These are phyloP conservation scores for Augochlorella aurata DNA, from an alignment of 2,888 invertebrate genomes.

Conservation along the genomic window DNA sequence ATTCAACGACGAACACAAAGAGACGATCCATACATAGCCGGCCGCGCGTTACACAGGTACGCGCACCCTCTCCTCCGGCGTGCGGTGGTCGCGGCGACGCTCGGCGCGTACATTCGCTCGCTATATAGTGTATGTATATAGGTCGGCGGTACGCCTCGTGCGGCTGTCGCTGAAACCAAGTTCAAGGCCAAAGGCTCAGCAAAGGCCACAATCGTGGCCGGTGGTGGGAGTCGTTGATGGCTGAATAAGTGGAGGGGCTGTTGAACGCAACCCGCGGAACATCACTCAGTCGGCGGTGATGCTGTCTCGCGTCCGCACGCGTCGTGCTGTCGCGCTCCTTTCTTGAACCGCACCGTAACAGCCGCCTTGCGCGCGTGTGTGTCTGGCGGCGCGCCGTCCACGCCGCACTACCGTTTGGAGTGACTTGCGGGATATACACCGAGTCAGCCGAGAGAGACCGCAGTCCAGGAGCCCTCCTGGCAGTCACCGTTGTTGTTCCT, in stretches of 20 bases:
- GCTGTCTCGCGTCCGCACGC: constrained; percentile 81
- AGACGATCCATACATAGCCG: constrained; percentile 1
- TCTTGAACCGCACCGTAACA: constrained; percentile 28
- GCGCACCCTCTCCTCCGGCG: constrained; percentile 44
- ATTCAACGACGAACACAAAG: constrained; percentile 13
- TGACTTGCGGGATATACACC: constrained; percentile 17
- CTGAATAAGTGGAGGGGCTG: constrained; percentile 83
- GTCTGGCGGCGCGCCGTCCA: constrained; percentile 30
- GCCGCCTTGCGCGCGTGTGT: constrained; percentile 5
- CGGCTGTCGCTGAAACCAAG: constrained; percentile 82
- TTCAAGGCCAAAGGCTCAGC: constrained; percentile 82
- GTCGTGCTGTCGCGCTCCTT: constrained; percentile 73
- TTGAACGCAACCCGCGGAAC: constrained; percentile 85
- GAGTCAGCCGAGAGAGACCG: constrained; percentile 12
- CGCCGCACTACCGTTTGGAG: constrained; percentile 12
- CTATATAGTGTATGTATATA: constrained; percentile 77
- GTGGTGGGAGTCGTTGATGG: constrained; percentile 76
- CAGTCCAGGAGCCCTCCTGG: too few species aligned
- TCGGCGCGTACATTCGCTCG: constrained; percentile 62
- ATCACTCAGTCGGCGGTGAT: constrained; percentile 82
- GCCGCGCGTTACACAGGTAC: constrained; percentile 13
- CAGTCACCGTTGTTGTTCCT: background rate
- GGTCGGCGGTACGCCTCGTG: constrained; percentile 80
- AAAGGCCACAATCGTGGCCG: constrained; percentile 82
- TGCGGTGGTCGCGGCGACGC: constrained; percentile 63